phyloP scores from a whole-genome alignment of 2,797 vertebrate species.

The Echiichthys vipera region DNA sequence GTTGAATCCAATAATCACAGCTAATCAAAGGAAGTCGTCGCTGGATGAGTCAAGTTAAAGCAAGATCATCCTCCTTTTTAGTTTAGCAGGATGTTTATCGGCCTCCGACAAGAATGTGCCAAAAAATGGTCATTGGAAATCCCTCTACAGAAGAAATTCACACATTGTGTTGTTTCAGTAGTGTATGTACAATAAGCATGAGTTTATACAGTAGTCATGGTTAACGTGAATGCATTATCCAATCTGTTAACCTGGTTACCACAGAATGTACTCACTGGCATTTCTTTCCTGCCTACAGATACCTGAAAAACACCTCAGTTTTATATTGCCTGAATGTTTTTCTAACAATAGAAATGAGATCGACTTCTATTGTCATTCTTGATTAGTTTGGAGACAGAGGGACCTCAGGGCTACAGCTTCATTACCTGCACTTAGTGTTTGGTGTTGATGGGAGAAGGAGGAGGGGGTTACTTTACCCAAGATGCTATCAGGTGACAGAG shows the following conservation, averaged over 20 bases:
- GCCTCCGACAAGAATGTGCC: conserved; percentile 14
- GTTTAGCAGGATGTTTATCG: conserved; percentile 56
- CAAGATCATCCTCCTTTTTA: conserved; percentile 32
- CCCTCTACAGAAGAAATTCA: conserved; percentile 6
- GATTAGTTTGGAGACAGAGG: conserved; percentile 52
- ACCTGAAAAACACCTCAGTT: conserved; percentile 12
- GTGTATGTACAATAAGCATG: background rate
- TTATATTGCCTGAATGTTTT: conserved; percentile 31
- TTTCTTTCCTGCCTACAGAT: too few species aligned
- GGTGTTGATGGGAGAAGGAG: conserved; percentile 40
- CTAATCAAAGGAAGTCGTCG: conserved; percentile 25
- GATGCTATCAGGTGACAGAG: conserved; percentile 82
- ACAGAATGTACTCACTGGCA: too few species aligned
- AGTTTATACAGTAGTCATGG: background rate
- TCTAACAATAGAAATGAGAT: conserved; percentile 31
- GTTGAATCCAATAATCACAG: conserved; percentile 2
- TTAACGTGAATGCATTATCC: background rate
- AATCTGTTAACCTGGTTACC: background rate
- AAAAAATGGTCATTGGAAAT: conserved; percentile 26
- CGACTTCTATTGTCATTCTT: conserved; percentile 66
- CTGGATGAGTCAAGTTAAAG: conserved; percentile 26
- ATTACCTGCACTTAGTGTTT: conserved; percentile 60
- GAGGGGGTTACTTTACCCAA: conserved; percentile 52
- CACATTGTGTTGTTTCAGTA: conserved; percentile 1
- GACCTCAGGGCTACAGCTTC: conserved; percentile 61